Percentiles rank a stretch among this genome's conserved stretches.
phyloP scores from a whole-genome alignment of 2,888 invertebrate genomes.

The Girardia tigrina region DNA sequence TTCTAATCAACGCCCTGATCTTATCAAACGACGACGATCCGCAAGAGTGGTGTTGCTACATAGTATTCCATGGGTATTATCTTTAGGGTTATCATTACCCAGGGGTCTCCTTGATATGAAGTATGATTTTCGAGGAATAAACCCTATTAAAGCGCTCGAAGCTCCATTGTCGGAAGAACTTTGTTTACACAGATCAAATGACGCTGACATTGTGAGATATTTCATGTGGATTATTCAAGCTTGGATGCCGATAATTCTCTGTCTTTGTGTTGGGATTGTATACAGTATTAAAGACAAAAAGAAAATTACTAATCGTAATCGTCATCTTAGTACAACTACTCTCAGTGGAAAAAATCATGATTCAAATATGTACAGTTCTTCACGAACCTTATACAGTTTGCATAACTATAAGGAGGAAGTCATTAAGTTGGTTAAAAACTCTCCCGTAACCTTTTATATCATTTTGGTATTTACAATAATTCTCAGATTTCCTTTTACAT shows the following conservation, averaged over 20 bases:
- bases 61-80: background rate
- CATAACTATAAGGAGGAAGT: background rate
- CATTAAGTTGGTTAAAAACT: background rate
- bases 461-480: background rate
- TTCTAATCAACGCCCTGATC: background rate
- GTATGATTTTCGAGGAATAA: background rate
- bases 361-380: background rate
- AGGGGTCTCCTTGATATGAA: background rate
- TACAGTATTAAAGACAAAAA: background rate
- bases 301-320: background rate
- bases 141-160: background rate
- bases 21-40: background rate
- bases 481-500: background rate
- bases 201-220: background rate
- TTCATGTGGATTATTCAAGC: background rate
- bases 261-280: background rate
- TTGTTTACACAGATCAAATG: background rate
- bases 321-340: background rate
- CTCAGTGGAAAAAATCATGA: background rate
- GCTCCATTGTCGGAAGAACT: background rate
- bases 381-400: background rate
- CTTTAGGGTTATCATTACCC: background rate
- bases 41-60: background rate
- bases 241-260: background rate
- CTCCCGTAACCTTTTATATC: background rate